Evolutionary conservation across 2,797 vertebrate genomes (phyloP), one percentile per base, ranked within the genome.

Genomic region (Gallinago stenura): DNA sequence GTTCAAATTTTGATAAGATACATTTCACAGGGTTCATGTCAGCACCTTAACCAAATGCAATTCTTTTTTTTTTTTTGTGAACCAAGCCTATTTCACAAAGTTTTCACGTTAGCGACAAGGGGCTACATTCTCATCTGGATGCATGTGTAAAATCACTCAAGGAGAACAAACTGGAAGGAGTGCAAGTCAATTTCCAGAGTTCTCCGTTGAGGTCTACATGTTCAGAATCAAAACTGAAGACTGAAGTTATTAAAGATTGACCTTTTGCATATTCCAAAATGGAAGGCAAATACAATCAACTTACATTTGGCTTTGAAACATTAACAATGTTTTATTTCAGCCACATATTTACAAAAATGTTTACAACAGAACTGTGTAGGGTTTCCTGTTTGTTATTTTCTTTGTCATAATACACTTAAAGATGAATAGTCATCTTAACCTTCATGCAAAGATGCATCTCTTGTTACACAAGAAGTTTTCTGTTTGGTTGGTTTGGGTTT

Each of bases 281-380:
- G 41, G 95, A 98, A 89, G 72, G 93, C 87, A 97, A 90, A 96
- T 87, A 90, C 92, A 97, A 94, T 96, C 95, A 65, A 96, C 81
- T 95, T 96, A 95, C 80, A 92, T 95, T 97, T 97, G 96, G 94
- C 94, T 97, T 97, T 90, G 97, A 97, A 98, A 98, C 90, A 96
- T 89, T 96, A 96, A 97, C 81, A 87, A 93, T 95, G 96, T 97
- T 97, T 97, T 97, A 97, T 97, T 98, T 98, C 95, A 97, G 92
- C 96, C 96, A 85, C 92, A 30, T 97, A 98, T 98, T 98, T 98
- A 98, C 97, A 98, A 97, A 98, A 97, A 97, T 87, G 84, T 81
- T 95, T 97, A 97, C 95, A 97, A 95, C 65, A 96, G 95, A 97
- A 97, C 76, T 45, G 43, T 89, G 70, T 72, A 84, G 80, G 90